Percentiles rank a stretch among this genome's conserved stretches.
Conservation (phyloP, 2,113 vertebrate species). For the Cathartes aura region DNA sequence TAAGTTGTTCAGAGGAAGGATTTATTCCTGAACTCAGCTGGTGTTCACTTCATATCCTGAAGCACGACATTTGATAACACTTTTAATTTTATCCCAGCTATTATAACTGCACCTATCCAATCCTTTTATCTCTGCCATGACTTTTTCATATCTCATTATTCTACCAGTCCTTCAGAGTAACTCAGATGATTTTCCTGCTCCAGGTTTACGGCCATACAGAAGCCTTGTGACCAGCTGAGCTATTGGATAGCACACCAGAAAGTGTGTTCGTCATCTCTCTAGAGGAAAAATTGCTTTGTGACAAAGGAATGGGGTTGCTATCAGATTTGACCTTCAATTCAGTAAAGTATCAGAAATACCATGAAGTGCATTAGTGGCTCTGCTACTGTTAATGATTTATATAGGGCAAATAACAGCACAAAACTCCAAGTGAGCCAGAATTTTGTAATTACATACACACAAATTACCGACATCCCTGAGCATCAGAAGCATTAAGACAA, state of each 20-base stretch:
- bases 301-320: not conserved
- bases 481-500: not conserved
- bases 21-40: not conserved
- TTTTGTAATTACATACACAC: not conserved
- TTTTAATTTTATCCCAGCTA: constrained; percentile 1
- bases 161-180: not conserved
- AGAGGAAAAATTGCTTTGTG: not conserved
- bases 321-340: not conserved
- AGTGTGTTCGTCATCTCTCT: not conserved
- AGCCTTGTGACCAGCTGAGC: not conserved
- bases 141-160: not conserved
- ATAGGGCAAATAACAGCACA: not conserved
- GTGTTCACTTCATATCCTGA: not conserved
- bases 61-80: not conserved
- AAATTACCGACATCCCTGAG: not conserved
- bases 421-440: not conserved
- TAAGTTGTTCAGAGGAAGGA: not conserved
- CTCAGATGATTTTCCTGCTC: not conserved
- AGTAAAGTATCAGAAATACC: not conserved
- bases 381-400: not conserved
- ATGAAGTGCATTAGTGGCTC: not conserved
- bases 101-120: not conserved
- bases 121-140: not conserved
- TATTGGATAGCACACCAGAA: not conserved
- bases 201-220: not conserved